Evolutionary conservation across 2,888 invertebrate genomes (phyloP).

Genomic region (Trileptium ribeirensis): DNA sequence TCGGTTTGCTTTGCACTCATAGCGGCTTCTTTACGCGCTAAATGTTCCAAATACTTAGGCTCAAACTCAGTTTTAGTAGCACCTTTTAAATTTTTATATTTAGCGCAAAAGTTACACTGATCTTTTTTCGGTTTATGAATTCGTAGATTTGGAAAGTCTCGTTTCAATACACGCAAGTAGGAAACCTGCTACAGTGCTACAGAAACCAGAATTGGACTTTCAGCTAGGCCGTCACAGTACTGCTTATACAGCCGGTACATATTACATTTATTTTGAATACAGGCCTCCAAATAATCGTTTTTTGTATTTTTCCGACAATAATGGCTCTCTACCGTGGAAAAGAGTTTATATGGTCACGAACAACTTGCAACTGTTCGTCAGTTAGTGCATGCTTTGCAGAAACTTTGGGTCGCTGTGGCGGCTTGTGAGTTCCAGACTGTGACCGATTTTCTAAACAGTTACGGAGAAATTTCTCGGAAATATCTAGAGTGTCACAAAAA

Average conservation of each 20-base stretch:
- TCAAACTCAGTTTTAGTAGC: background rate
- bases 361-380: background rate
- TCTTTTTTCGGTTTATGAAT: conserved; percentile 19
- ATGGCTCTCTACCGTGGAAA: conserved; percentile 5
- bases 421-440: too few species aligned
- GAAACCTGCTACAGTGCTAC: too few species aligned
- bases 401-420: too few species aligned
- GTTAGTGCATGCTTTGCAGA: too few species aligned
- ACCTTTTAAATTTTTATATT: conserved; percentile 7
- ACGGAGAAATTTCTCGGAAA: too few species aligned
- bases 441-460: too few species aligned
- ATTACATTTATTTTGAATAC: background rate
- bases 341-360: conserved; percentile 1
- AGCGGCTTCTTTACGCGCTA: conserved; percentile 13
- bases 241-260: conserved; percentile 16
- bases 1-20: too few species aligned
- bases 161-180: background rate
- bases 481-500: too few species aligned
- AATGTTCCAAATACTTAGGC: background rate
- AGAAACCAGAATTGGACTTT: background rate
- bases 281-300: background rate
- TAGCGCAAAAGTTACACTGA: conserved; percentile 12
- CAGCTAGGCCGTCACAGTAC: background rate
- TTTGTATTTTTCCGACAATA: background rate
- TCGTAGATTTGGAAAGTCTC: background rate